Evolutionary conservation across 2,888 invertebrate species (phyloP).

Genomic region (Onthophagus sagittarius): DNA sequence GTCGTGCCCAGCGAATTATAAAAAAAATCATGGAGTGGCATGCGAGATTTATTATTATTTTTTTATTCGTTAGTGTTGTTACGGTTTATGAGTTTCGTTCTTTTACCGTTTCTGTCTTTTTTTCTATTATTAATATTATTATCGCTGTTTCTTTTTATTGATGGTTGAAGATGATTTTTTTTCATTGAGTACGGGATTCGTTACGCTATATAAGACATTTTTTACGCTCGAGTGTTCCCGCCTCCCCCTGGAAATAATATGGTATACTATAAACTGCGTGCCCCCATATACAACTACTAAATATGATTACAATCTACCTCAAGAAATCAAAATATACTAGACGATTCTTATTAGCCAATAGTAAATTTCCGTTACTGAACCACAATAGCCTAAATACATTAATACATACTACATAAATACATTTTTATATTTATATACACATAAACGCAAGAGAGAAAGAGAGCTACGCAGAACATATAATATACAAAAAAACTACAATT

Average conservation of each 20-base stretch:
- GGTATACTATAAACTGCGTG: conserved; percentile 46
- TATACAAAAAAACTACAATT: conserved; percentile 22
- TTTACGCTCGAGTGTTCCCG: background rate
- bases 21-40: background rate
- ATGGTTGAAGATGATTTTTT: conserved; percentile 5
- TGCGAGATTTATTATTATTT: background rate
- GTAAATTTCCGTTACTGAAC: conserved; percentile 45
- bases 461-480: conserved; percentile 21
- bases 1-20: conserved; percentile 3
- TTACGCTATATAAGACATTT: background rate
- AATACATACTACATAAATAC: background rate
- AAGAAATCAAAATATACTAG: conserved; percentile 49
- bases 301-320: conserved; percentile 48
- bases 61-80: conserved; percentile 10
- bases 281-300: conserved; percentile 26
- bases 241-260: conserved; percentile 36
- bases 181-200: background rate
- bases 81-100: conserved; percentile 4
- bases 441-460: background rate
- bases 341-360: conserved; percentile 40
- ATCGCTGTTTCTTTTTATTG: background rate
- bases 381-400: conserved; percentile 37
- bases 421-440: conserved; percentile 30
- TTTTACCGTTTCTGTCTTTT: background rate
- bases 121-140: conserved; percentile 2